phyloP scores from a whole-genome alignment of 1,140 invertebrate species.

The Ips typographus region DNA sequence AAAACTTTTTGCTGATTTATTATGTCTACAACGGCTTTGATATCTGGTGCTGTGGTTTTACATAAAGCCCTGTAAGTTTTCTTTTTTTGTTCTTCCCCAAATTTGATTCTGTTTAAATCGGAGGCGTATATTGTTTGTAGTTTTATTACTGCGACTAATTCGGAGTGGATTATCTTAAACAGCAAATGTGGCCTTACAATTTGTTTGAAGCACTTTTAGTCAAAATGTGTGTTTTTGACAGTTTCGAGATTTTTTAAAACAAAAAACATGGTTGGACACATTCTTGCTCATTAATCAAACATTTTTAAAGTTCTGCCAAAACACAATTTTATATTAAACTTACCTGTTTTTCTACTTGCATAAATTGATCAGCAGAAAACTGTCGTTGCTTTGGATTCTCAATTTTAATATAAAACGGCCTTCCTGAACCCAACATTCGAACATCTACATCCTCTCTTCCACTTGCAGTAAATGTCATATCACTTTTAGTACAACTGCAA shows the following conservation, averaged over 20 bases:
- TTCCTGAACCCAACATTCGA: conserved; percentile 78
- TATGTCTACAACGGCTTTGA: conserved; percentile 59
- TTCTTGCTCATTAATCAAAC: too few species aligned
- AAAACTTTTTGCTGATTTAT: conserved; percentile 36
- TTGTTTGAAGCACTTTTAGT: too few species aligned
- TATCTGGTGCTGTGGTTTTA: conserved; percentile 55
- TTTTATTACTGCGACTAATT: conserved; percentile 64
- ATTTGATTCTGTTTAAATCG: conserved; percentile 73
- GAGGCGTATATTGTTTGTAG: conserved; percentile 67
- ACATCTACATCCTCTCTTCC: conserved; percentile 93
- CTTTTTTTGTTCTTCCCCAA: conserved; percentile 82
- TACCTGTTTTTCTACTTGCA: conserved; percentile 60
- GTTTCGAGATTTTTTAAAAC: too few species aligned
- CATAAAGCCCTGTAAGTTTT: conserved; percentile 85
- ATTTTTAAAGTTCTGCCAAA: too few species aligned
- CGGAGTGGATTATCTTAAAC: conserved; percentile 60
- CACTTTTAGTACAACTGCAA: conserved; percentile 29
- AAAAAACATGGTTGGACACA: too few species aligned
- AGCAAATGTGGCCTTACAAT: background rate
- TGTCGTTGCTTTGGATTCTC: conserved; percentile 64
- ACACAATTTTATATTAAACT: background rate
- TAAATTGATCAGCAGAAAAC: conserved; percentile 57
- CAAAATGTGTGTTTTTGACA: too few species aligned
- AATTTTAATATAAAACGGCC: conserved; percentile 86
- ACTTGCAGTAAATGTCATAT: conserved; percentile 74